phyloP scores from a whole-genome alignment of 2,113 vertebrate species.

The Sclerurus mexicanus region DNA sequence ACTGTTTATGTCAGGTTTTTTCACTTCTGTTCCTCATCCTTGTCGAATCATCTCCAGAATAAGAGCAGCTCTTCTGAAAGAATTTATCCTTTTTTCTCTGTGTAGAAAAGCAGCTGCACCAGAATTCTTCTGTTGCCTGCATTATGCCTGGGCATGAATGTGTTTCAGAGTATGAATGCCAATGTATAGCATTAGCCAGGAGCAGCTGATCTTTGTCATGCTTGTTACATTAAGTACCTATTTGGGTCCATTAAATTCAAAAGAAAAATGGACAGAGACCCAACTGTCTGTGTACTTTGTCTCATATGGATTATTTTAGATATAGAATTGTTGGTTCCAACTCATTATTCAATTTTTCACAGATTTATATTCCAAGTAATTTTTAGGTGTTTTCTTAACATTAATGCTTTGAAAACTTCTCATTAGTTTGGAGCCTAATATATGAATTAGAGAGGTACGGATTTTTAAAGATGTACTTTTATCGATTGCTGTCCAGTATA shows the following conservation, averaged over 20 bases:
- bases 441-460: background rate
- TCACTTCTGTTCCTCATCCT: background rate
- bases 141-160: background rate
- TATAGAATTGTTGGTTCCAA: background rate
- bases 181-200: background rate
- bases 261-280: background rate
- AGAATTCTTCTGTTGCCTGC: background rate
- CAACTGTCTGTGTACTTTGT: background rate
- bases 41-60: background rate
- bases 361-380: background rate
- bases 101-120: background rate
- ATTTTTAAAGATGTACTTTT: background rate
- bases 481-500: background rate
- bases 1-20: rapidly evolving
- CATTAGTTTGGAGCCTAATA: background rate
- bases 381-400: background rate
- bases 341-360: background rate
- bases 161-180: background rate
- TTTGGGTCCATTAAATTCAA: background rate
- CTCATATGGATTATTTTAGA: background rate
- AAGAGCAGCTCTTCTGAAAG: background rate
- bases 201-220: background rate
- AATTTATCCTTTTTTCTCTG: background rate
- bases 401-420: background rate
- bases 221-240: background rate